Percentiles rank a stretch among this genome's conserved stretches.
phyloP scores from a whole-genome alignment of 2,113 vertebrate species.

The Tautogolabrus adspersus region DNA sequence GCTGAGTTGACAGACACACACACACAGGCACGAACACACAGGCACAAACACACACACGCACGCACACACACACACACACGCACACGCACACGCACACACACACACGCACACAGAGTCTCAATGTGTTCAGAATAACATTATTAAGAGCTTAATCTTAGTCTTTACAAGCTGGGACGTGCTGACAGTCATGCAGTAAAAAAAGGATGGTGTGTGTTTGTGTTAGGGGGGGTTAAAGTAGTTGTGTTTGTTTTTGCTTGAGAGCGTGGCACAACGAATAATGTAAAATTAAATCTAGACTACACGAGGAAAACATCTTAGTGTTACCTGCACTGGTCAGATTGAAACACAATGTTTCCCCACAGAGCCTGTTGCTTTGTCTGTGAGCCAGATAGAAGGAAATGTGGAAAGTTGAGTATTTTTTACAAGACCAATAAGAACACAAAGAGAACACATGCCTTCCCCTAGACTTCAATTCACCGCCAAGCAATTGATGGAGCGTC shows the following conservation, averaged over 20 bases:
- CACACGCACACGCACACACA: not conserved
- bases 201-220: not conserved
- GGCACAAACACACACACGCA: not conserved
- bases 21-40: not conserved
- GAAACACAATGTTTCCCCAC: not conserved
- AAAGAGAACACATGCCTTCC: not conserved
- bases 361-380: conserved; percentile 4
- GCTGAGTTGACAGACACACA: not conserved
- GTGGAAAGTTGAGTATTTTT: not conserved
- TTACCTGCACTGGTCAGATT: no score
- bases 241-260: not conserved
- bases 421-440: not conserved
- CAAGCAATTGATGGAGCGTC: not conserved
- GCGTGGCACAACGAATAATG: no score
- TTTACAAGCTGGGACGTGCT: conserved; percentile 25
- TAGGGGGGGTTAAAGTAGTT: not conserved
- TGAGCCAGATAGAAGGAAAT: not conserved
- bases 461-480: not conserved
- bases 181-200: not conserved
- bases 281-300: no score
- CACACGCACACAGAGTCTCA: not conserved
- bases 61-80: no score
- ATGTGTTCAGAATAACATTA: conserved; percentile 34
- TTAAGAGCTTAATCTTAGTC: conserved; percentile 35
- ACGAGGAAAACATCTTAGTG: no score